Evolutionary conservation across 2,888 invertebrate genomes (phyloP), one percentile per base, ranked within the genome.

Genomic region (Perizoma affinitatum): DNA sequence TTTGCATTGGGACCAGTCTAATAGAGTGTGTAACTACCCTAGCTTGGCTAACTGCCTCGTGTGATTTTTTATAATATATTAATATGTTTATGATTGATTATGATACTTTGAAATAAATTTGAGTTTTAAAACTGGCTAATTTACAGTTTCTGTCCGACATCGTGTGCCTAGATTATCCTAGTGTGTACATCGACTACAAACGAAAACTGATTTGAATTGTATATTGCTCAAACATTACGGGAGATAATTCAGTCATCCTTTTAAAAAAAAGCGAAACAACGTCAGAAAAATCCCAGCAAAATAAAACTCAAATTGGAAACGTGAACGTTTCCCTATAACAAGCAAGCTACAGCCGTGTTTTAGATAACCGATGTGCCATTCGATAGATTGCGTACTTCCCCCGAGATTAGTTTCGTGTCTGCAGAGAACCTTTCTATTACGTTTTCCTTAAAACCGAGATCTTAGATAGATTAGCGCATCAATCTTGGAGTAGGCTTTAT

Each of bases 1-100:
- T 9, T 70, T 90, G 3, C 71, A 71, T 8, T 93, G 92, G 80
- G 88, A 93, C 58, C 69, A 79, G 9, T 54, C 8, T 0, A 66
- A 72, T 5, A 58, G 70, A 0, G 38, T 57, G 7, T 94, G 94
- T 61, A 91, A 93, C 69, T 92, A 84, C 64, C 68, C 77, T 2
- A 54, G 74, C 0, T n/a, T 59, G 38, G 78, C 76, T 0, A 10
- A 65, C n/a, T 77, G 79, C 59, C 64, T 35, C 33, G 47, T 55
- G 5, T 58, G 47, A 54, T 38, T 22, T 22, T 22, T 22, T 22
- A 22, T 22, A 2, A 22, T 2, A 22, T 22, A 22, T 22, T 22
- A 2, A 22, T 22, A 22, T 22, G 22, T 22, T 22, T 22, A 22
- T 22, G 22, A 22, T 22, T 22, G 22, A 22, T 22, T 22, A 22